Conservation (phyloP, 2,113 vertebrate species). For the Alethe castanea region DNA sequence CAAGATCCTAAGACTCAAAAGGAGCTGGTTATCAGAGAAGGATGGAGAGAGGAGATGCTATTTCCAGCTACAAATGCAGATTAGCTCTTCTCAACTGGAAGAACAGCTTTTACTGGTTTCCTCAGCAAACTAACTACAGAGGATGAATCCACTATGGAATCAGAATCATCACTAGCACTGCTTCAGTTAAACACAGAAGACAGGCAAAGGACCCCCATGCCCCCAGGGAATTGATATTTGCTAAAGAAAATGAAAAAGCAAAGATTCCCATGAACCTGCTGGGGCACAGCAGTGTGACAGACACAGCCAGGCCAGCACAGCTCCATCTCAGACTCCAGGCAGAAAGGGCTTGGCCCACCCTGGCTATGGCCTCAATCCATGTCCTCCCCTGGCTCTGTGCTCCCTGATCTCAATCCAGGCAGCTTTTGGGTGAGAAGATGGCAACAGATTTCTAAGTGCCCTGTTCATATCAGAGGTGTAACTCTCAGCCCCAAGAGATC, state of each 20-base stretch:
- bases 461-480: neutral
- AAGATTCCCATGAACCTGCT: neutral
- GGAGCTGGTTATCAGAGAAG: neutral
- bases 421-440: neutral
- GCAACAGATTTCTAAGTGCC: neutral
- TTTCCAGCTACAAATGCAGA: neutral
- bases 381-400: neutral
- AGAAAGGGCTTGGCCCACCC: neutral
- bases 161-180: neutral
- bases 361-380: fast-evolving
- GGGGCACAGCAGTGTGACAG: neutral
- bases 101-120: neutral
- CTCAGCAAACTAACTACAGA: neutral
- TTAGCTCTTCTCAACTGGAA: neutral
- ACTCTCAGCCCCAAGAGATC: neutral
- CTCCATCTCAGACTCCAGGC: neutral
- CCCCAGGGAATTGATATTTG: neutral
- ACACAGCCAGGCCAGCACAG: neutral
- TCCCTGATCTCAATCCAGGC: neutral
- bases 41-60: neutral
- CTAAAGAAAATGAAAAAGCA: neutral
- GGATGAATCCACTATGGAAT: neutral
- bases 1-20: neutral
- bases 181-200: neutral
- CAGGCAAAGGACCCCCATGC: neutral